Evolutionary conservation across 2,888 invertebrate genomes (phyloP), one percentile per base, ranked within the genome.

Genomic region (Cryptocephalus moraei): DNA sequence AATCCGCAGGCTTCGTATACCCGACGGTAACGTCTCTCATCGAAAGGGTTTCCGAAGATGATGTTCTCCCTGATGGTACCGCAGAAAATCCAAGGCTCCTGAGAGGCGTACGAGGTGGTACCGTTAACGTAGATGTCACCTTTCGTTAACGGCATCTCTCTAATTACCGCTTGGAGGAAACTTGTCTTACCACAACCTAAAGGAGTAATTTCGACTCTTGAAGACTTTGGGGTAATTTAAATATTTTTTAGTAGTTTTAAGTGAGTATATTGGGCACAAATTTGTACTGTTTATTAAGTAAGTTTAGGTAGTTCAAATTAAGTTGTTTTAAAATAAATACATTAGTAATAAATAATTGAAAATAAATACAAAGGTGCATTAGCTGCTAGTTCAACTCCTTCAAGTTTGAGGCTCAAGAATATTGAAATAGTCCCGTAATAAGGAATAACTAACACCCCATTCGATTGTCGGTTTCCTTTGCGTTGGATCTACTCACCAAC

Each of bases 11-110:
- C 81, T 34, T 77, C 76, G 4, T 89, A 71, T 38, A 80, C 82
- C 48, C 79, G 72, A 68, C 75, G 84, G 67, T 75, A 84, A 12
- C 79, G 75, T 14, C 78, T 75, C 22, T 76, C 73, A 56, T 82
- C 81, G 79, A 79, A 83, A 54, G 77, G 73, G 62, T 77, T 79
- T 0, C 93, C 93, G 68, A 95, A 94, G 1, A 91, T 67, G 54
- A 96, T 90, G 68, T 96, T 96, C 61, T 93, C 90, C 9, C 87
- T 76, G 0, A 95, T 81, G 51, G 87, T 87, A n/a, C 81, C 83
- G 47, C 81, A 81, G 61, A 85, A 85, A 0, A 85, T 64, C 91
- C 91, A 92, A 0, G 91, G 85, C 62, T 90, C 84, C 67, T 91
- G 89, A 44, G 87, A 80, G 1, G 87, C 84, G 62, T 90, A 91